phyloP scores from a whole-genome alignment of 2,888 invertebrate species.

The Prostheceraeus crozeri region DNA sequence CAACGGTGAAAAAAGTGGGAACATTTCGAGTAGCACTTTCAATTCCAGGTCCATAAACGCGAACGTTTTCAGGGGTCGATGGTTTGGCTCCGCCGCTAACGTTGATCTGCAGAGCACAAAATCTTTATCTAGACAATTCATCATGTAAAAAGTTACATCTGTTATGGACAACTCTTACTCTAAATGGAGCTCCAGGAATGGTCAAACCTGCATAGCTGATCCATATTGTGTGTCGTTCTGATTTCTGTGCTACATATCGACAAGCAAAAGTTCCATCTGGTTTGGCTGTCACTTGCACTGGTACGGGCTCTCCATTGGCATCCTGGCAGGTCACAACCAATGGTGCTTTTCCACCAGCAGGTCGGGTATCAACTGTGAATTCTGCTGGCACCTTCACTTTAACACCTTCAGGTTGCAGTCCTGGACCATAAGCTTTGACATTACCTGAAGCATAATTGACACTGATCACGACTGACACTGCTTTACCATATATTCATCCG shows the following conservation, averaged over 20 bases:
- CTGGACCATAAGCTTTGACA: slow-evolving; percentile 52
- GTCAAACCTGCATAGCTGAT: slow-evolving; percentile 76
- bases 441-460: slow-evolving; percentile 68
- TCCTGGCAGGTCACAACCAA: slow-evolving; percentile 17
- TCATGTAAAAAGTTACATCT: too few species aligned
- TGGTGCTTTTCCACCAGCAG: slow-evolving; percentile 44
- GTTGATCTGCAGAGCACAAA: too few species aligned
- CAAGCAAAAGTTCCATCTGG: slow-evolving; percentile 54
- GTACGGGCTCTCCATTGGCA: slow-evolving; percentile 9
- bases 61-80: slow-evolving; percentile 2
- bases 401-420: slow-evolving; percentile 53
- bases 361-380: slow-evolving; percentile 69
- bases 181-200: slow-evolving; percentile 72
- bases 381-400: slow-evolving; percentile 63
- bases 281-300: slow-evolving; percentile 32
- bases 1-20: slow-evolving; percentile 9
- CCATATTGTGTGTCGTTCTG: slow-evolving; percentile 66
- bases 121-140: too few species aligned
- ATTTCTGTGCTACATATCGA: slow-evolving; percentile 63
- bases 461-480: too few species aligned
- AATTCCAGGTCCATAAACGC: slow-evolving; percentile 14
- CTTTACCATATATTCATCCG: too few species aligned
- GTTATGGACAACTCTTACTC: too few species aligned
- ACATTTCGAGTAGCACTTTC: slow-evolving; percentile 22
- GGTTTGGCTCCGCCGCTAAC: slow-evolving; percentile 6